Evolutionary conservation across 1,140 invertebrate genomes (phyloP).

Genomic region (Zophobas morio): DNA sequence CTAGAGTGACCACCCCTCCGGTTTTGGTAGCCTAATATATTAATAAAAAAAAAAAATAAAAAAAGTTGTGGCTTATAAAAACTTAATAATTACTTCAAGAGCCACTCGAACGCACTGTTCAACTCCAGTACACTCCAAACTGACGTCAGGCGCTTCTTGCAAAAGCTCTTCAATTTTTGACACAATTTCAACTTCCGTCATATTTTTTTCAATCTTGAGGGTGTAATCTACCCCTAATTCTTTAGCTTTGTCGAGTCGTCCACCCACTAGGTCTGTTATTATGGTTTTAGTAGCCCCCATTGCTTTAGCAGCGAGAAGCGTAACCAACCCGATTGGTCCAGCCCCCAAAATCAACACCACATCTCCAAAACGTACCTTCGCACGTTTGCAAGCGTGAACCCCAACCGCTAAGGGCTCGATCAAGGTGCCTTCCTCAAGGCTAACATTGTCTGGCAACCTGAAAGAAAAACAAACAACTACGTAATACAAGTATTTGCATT

Average conservation of each 20-base stretch:
- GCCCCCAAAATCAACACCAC: slow-evolving; percentile 90
- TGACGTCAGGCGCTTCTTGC: slow-evolving; percentile 79
- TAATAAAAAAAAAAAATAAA: no score
- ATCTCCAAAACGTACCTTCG: slow-evolving; percentile 79
- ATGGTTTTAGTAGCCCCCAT: slow-evolving; percentile 88
- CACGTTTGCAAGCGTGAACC: slow-evolving; percentile 91
- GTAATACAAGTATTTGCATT: background rate
- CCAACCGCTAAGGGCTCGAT: slow-evolving; percentile 93
- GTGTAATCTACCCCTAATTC: slow-evolving; percentile 84
- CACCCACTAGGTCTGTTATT: slow-evolving; percentile 86
- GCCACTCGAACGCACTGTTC: slow-evolving; percentile 82
- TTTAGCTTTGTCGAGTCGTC: slow-evolving; percentile 84
- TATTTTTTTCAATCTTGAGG: slow-evolving; percentile 72
- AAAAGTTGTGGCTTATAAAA: no score
- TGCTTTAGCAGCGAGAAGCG: slow-evolving; percentile 87
- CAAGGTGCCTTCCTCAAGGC: slow-evolving; percentile 93
- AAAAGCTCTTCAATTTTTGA: slow-evolving; percentile 76
- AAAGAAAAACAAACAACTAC: slow-evolving; percentile 23
- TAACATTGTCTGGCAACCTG: slow-evolving; percentile 90
- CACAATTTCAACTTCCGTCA: slow-evolving; percentile 73
- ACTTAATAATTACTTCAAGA: slow-evolving; percentile 73
- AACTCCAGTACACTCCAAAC: slow-evolving; percentile 90
- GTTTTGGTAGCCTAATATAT: slow-evolving; percentile 80
- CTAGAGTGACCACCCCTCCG: slow-evolving; percentile 86
- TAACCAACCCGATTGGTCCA: slow-evolving; percentile 92